Base-by-base conservation (phyloP, 2,797 vertebrate genomes). In the Sardinella longiceps region DNA sequence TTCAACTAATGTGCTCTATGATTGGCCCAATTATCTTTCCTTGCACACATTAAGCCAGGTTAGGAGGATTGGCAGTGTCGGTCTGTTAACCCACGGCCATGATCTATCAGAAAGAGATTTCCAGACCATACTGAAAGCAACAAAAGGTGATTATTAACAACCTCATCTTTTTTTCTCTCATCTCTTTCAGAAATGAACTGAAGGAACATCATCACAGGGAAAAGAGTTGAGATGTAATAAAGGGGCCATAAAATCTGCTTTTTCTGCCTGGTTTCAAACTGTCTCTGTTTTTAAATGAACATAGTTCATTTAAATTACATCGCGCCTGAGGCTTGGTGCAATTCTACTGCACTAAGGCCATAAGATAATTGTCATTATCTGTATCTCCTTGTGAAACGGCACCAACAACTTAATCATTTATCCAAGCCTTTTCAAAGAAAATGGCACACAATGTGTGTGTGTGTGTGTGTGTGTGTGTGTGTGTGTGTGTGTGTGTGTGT, bases 81-180 rank as follows among this genome's bases (percentile, higher is more conserved):
- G 3, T 70, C 63, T 33, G 63, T 70, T 70, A 70, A 33, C 63
- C 30, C 63, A 0, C 11, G 1, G 63, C 63, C 28, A 30, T 70
- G 28, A 30, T 30, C 63, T 33, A 70, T 70, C 63, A 70, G 5
- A 30, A 30, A 33, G 28, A 1, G 30, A 70, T 33, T 18, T 70
- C 30, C 5, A 30, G 28, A 37, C 12, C 11, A 14, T 12, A 33
- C 14, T 33, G 63, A 33, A 14, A 70, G 30, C 30, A 33, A 70
- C 63, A 70, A 70, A 37, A 30, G 63, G 63, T 33, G 12, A 70
- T 6, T 18, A 70, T 70, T 70, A 70, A 70, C 63, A 70, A n/a
- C 30, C 63, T 37, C 30, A 70, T 70, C 63, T 70, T 12, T 70
- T 12, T 33, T 25, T 15, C 28, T 33, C 63, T 70, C 63, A 15